Conservation (phyloP, 2,888 invertebrate genomes). For the Amphimallon solstitiale region DNA sequence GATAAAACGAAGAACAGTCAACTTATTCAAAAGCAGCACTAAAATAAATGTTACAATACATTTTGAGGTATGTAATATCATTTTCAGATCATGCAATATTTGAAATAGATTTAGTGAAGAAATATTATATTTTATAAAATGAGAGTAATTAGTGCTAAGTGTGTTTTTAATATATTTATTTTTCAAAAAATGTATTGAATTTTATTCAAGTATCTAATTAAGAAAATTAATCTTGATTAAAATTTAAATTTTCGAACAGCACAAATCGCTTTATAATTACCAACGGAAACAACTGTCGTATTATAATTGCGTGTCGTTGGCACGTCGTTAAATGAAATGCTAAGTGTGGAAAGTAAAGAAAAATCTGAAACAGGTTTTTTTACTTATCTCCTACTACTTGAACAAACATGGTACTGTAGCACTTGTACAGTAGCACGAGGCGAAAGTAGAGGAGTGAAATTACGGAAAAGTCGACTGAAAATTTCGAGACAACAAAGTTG, state of each 20-base stretch:
- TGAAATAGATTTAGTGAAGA: no score
- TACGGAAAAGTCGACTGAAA: slow-evolving; percentile 25
- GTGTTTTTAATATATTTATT: no score
- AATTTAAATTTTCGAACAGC: slow-evolving; percentile 19
- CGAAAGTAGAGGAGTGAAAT: slow-evolving; percentile 17
- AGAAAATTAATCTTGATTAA: slow-evolving; percentile 10
- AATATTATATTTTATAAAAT: no score
- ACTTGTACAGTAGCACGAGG: not conserved
- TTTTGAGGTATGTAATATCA: no score
- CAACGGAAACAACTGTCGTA: slow-evolving; percentile 25
- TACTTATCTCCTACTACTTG: not conserved
- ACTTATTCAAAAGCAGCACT: no score
- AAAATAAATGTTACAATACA: no score
- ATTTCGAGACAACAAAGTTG: slow-evolving; percentile 30
- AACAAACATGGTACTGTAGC: slow-evolving; percentile 20
- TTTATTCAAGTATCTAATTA: no score
- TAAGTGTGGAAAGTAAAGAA: slow-evolving; percentile 3
- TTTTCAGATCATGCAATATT: no score
- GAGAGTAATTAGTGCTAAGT: no score
- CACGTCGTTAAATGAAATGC: slow-evolving; percentile 30
- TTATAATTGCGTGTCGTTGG: slow-evolving; percentile 21
- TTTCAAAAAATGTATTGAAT: no score
- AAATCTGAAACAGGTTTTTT: not conserved
- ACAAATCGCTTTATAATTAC: slow-evolving; percentile 24
- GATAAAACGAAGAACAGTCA: no score